These are phyloP conservation scores for Neolamprologus kungweensis DNA, from an alignment of 2,113 vertebrate genomes.

Conservation along the genomic window DNA sequence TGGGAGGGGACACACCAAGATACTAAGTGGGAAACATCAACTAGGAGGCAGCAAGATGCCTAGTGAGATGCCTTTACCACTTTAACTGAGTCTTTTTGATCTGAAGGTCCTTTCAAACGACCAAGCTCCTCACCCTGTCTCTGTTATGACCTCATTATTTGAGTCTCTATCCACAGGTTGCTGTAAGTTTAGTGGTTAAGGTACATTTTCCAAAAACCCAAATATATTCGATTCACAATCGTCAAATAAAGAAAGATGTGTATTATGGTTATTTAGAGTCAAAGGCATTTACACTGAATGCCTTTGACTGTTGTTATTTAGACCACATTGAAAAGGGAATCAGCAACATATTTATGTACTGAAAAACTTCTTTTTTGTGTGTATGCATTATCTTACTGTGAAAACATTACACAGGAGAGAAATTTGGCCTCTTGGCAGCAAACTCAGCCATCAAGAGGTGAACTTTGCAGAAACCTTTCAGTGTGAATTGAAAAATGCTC, in stretches of 20 bases:
- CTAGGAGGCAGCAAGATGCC: neutral
- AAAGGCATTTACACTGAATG: neutral
- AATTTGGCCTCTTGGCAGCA: neutral
- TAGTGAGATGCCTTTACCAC: neutral
- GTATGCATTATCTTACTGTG: neutral
- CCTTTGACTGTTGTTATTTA: neutral
- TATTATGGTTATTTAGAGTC: neutral
- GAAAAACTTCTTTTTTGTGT: neutral
- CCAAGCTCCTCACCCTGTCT: neutral
- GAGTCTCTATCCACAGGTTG: neutral
- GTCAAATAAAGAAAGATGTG: neutral
- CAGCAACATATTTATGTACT: neutral
- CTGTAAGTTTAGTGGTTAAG: neutral
- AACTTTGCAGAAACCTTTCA: neutral
- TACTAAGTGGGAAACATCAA: neutral
- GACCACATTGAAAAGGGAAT: neutral
- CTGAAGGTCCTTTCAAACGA: neutral
- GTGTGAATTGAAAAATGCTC: neutral
- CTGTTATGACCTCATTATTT: neutral
- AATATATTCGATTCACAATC: neutral
- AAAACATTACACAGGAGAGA: neutral
- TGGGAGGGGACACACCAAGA: neutral
- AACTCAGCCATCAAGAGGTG: neutral
- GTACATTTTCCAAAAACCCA: neutral
- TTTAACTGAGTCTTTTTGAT: neutral